These are phyloP conservation scores for Crypturellus tataupa DNA, from an alignment of 2,797 vertebrate species.

Conservation along the genomic window DNA sequence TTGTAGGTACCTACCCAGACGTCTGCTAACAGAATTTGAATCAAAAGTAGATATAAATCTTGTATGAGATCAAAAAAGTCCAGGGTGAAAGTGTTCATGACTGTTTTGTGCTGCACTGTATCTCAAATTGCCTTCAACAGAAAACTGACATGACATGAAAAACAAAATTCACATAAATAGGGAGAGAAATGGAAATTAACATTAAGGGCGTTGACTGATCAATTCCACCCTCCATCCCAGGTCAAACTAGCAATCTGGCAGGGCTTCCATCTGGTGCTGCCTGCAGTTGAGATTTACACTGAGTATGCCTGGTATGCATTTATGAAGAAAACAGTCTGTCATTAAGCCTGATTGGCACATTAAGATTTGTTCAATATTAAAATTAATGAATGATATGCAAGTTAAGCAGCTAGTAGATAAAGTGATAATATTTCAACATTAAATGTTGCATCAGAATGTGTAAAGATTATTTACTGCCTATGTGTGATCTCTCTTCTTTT, in stretches of 20 bases:
- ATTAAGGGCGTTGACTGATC: neutral
- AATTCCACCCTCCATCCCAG: neutral
- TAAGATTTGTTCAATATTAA: neutral
- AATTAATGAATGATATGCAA: neutral
- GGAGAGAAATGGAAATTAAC: neutral
- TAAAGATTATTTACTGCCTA: slow-evolving; percentile 7
- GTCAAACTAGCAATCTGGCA: neutral
- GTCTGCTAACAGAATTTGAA: slow-evolving; percentile 8
- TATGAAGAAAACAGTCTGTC: neutral
- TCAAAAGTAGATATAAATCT: neutral
- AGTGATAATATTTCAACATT: neutral
- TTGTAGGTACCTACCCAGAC: neutral
- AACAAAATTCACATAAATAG: neutral
- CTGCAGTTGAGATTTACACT: neutral
- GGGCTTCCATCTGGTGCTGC: neutral
- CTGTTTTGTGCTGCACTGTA: neutral
- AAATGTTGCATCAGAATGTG: slow-evolving; percentile 7
- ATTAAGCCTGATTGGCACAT: neutral
- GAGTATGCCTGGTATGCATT: neutral
- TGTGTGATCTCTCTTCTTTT: slow-evolving; percentile 3
- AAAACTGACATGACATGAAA: slow-evolving; percentile 1
- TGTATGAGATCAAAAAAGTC: neutral
- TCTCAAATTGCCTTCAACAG: neutral
- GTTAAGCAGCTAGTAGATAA: neutral
- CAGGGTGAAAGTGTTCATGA: neutral